Evolutionary conservation across 2,113 vertebrate species (phyloP).

Genomic region (Dunckerocampus dactyliophorus): DNA sequence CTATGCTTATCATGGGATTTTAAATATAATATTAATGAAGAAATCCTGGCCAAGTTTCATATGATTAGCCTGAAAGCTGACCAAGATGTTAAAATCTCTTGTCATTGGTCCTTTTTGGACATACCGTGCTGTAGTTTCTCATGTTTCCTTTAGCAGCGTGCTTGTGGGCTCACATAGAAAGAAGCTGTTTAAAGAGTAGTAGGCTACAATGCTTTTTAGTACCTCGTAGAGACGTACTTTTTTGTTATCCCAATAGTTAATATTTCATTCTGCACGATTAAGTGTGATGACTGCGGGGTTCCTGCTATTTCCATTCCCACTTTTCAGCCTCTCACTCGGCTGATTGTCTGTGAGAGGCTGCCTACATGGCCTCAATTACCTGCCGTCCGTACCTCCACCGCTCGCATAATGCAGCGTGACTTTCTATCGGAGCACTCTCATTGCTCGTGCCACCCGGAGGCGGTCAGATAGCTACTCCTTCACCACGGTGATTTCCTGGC

Average conservation of each 20-base stretch:
- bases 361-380: conserved; percentile 54
- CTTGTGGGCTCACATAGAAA: not conserved
- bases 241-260: conserved; percentile 14
- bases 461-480: conserved; percentile 53
- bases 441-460: conserved; percentile 55
- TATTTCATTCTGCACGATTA: conserved; percentile 16
- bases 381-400: conserved; percentile 36
- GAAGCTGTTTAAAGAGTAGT: not conserved
- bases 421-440: conserved; percentile 44
- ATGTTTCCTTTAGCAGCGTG: not conserved
- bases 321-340: conserved; percentile 18
- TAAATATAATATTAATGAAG: too few species aligned
- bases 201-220: not conserved
- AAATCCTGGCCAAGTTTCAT: too few species aligned
- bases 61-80: too few species aligned
- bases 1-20: too few species aligned
- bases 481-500: conserved; percentile 59
- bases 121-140: not conserved
- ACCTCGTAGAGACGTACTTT: not conserved
- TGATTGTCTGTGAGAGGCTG: conserved; percentile 38
- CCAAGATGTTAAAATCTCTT: too few species aligned
- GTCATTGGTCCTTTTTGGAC: too few species aligned
- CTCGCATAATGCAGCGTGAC: conserved; percentile 55
- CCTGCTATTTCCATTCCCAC: conserved; percentile 41
- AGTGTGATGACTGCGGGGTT: conserved; percentile 24